Base-by-base conservation (phyloP, 92 coral and sea anemone genomes). In the Epizoanthus rinbou region DNA sequence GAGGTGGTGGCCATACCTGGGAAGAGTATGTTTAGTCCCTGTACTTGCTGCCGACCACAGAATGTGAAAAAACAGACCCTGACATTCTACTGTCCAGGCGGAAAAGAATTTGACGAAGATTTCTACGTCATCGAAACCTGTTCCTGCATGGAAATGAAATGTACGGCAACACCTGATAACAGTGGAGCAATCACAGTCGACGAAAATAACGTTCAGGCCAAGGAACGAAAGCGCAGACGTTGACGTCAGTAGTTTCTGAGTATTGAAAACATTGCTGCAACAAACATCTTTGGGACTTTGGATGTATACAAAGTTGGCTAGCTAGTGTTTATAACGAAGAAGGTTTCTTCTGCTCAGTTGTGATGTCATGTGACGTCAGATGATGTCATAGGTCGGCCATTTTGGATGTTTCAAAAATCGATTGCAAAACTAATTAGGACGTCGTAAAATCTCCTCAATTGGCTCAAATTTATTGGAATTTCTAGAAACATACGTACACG, bases 21-120 rank as follows among this genome's bases (percentile, higher is more conserved):
- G 31, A 90, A 65, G n/a, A 70, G 37, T 23, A 87, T 87, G 47
- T 56, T 71, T 43, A 63, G 86, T 45, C 80, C 64, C 14, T 91
- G 95, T 66, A 63, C 73, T 3, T 91, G 95, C 63, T 91, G 92
- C 71, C 73, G 86, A 16, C 95, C 95, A 0, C 73, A 60, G 52
- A 5, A 58, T 24, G 54, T 67, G 3, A 39, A 59, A 58, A 54
- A 16, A 45, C 59, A 66, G 28, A 67, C 13, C 6, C 84, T 85
- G 25, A 22, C 72, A 14, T 69, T 91, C 82, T 58, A 10, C 69
- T 91, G 95, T 45, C 24, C 9, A 0, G 73, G 80, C 56, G 79
- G 78, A 16, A 43, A 57, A 9, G 82, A 64, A 69, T 79, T 78
- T 57, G 76, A 39, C 3, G 85, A 88, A 67, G 88, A 79, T 57